phyloP scores from a whole-genome alignment of 2,888 invertebrate species.

The Neria commutata region DNA sequence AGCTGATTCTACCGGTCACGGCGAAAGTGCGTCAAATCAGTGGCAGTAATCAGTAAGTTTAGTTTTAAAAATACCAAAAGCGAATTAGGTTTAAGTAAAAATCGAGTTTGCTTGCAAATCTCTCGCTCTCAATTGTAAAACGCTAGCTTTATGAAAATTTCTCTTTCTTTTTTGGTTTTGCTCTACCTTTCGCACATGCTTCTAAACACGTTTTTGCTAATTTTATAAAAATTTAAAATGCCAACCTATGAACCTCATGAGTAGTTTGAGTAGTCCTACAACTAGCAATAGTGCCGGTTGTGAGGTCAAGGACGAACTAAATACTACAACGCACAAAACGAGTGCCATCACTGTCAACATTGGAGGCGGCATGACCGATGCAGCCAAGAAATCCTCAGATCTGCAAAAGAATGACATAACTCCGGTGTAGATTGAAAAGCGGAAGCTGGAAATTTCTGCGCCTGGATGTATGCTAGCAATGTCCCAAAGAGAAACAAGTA shows the following conservation, averaged over 20 bases:
- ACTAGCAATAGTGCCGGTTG: too few species aligned
- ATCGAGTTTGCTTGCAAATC: too few species aligned
- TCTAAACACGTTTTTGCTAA: too few species aligned
- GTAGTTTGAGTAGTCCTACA: too few species aligned
- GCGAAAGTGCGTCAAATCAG: conserved; percentile 59
- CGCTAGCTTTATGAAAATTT: too few species aligned
- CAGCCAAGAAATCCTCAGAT: conserved; percentile 14
- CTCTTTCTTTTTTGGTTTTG: too few species aligned
- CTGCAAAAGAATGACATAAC: conserved; percentile 40
- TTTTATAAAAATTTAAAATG: too few species aligned
- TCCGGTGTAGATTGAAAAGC: conserved; percentile 39
- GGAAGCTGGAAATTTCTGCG: not conserved
- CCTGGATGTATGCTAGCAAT: not conserved
- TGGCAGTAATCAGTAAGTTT: conserved; percentile 59
- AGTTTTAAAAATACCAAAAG: not conserved
- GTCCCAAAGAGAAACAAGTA: not conserved
- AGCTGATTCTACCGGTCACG: conserved; percentile 56
- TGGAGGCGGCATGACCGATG: conserved; percentile 27
- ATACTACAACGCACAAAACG: conserved; percentile 8
- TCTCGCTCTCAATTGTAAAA: too few species aligned
- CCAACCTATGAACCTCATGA: too few species aligned
- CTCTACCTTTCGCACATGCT: too few species aligned
- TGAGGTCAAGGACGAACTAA: too few species aligned
- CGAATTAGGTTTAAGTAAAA: too few species aligned
- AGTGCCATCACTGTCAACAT: conserved; percentile 18